These are phyloP conservation scores for Tinea trinotella DNA, from an alignment of 2,888 invertebrate species.

Conservation along the genomic window DNA sequence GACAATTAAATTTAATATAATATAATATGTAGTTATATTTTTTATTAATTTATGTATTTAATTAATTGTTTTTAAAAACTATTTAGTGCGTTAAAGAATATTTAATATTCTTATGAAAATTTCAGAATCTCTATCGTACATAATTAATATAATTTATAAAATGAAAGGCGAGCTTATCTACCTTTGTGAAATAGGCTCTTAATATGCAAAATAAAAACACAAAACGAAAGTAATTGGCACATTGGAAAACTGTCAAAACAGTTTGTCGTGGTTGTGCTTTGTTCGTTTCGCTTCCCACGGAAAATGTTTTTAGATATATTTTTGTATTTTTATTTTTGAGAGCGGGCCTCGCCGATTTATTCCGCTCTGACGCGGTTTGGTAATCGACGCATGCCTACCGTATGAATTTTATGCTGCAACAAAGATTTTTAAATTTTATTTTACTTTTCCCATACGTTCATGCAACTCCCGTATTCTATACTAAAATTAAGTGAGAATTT, in stretches of 20 bases:
- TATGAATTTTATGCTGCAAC: neutral
- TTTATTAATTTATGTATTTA: too few relatives aligned
- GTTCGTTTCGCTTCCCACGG: conserved; percentile 10
- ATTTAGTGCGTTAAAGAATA: too few relatives aligned
- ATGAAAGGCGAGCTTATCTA: too few relatives aligned
- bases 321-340: neutral
- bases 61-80: too few relatives aligned
- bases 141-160: too few relatives aligned
- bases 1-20: too few relatives aligned
- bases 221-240: conserved; percentile 23
- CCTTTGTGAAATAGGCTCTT: neutral
- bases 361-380: conserved; percentile 3
- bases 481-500: too few relatives aligned
- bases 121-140: too few relatives aligned
- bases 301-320: neutral
- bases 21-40: too few relatives aligned
- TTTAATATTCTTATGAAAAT: too few relatives aligned
- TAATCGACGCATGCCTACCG: neutral
- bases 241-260: conserved; percentile 26
- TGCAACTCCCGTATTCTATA: too few relatives aligned
- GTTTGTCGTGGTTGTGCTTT: conserved; percentile 23
- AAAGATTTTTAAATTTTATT: neutral
- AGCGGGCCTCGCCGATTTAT: neutral
- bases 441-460: neutral
- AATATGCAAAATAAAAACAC: conserved; percentile 2